These are phyloP conservation scores for Phragmatobia fuliginosa DNA, from an alignment of 2,888 invertebrate species.

Conservation along the genomic window DNA sequence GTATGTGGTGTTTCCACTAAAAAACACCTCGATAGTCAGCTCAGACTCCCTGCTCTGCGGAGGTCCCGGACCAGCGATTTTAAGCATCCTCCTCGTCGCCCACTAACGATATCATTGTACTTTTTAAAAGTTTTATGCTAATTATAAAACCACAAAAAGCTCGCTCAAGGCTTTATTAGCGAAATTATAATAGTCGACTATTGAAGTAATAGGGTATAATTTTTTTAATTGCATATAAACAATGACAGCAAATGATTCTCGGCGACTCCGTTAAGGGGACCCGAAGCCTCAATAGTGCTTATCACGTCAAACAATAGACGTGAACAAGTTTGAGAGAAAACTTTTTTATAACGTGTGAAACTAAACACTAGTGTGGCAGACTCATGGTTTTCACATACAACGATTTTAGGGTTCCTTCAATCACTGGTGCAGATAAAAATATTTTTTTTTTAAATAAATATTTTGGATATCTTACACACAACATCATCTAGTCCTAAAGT, in stretches of 20 bases:
- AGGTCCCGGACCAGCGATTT: too few species aligned
- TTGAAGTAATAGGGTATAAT: background rate
- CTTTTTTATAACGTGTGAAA: constrained; percentile 58
- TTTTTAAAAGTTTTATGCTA: background rate
- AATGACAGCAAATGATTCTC: constrained; percentile 21
- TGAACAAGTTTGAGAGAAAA: constrained; percentile 52
- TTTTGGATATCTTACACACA: too few species aligned
- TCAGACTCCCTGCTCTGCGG: too few species aligned
- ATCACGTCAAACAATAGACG: constrained; percentile 50
- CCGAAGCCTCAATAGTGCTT: constrained; percentile 37
- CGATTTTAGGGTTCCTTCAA: constrained; percentile 36
- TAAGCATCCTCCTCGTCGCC: background rate
- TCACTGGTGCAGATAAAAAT: background rate
- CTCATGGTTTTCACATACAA: constrained; percentile 44
- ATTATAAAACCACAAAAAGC: background rate
- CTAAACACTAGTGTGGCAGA: constrained; percentile 38
- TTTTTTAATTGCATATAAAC: constrained; percentile 7
- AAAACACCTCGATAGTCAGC: too few species aligned
- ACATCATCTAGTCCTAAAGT: too few species aligned
- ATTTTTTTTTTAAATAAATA: too few species aligned
- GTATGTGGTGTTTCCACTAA: too few species aligned
- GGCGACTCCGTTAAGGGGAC: constrained; percentile 29
- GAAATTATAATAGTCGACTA: background rate
- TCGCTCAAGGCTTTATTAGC: background rate
- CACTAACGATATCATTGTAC: background rate